phyloP scores from a whole-genome alignment of 2,888 invertebrate genomes.

The Ernsta delagoae region DNA sequence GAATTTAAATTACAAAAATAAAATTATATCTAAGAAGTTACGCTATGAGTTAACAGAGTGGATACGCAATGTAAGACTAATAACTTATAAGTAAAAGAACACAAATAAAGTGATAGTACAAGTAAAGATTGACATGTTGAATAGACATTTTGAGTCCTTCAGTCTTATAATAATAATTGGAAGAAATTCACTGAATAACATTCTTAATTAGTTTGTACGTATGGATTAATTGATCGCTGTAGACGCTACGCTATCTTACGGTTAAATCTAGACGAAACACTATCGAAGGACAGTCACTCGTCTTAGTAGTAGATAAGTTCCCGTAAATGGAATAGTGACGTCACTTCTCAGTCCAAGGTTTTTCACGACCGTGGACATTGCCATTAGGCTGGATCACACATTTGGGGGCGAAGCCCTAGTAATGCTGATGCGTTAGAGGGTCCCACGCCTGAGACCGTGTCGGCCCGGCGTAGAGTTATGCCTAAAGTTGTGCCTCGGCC shows the following conservation, averaged over 20 bases:
- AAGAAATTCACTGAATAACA: slow-evolving; percentile 46
- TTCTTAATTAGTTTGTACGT: slow-evolving; percentile 58
- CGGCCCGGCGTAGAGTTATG: slow-evolving; percentile 51
- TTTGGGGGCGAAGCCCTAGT: slow-evolving; percentile 48
- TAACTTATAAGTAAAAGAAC: slow-evolving; percentile 47
- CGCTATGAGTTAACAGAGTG: no score
- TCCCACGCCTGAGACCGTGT: slow-evolving; percentile 47
- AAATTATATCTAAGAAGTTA: not conserved
- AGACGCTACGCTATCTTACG: slow-evolving; percentile 19
- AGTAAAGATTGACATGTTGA: slow-evolving; percentile 40
- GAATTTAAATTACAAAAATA: slow-evolving; percentile 16
- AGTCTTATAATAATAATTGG: slow-evolving; percentile 62
- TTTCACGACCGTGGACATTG: slow-evolving; percentile 71
- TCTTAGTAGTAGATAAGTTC: slow-evolving; percentile 43
- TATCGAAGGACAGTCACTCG: slow-evolving; percentile 26
- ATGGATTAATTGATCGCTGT: slow-evolving; percentile 32
- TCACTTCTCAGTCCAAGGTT: slow-evolving; percentile 56
- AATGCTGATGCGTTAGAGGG: slow-evolving; percentile 63
- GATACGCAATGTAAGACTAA: no score
- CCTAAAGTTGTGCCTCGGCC: slow-evolving; percentile 75
- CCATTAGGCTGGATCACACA: slow-evolving; percentile 45
- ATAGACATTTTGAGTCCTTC: slow-evolving; percentile 52
- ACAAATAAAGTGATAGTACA: slow-evolving; percentile 45
- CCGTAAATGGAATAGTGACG: slow-evolving; percentile 11
- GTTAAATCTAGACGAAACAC: slow-evolving; percentile 28